These are phyloP conservation scores for Epicauta chinensis DNA, from an alignment of 1,140 invertebrate species.

Conservation along the genomic window DNA sequence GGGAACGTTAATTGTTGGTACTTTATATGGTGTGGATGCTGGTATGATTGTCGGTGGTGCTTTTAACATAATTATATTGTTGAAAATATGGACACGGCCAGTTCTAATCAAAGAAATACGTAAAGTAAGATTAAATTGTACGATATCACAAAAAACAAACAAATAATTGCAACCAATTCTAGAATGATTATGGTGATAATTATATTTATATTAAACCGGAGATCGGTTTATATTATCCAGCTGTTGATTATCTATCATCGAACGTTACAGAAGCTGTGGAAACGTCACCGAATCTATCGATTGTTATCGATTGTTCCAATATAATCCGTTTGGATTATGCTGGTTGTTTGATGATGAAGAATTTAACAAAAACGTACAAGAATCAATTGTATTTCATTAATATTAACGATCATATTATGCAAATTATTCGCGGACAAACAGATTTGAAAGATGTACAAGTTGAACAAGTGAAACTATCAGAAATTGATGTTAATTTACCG, in stretches of 20 bases:
- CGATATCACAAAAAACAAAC: constrained; percentile 2
- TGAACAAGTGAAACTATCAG: too few species aligned
- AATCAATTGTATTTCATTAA: constrained; percentile 6
- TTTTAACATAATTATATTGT: constrained; percentile 74
- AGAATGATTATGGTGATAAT: constrained; percentile 61
- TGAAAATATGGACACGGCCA: constrained; percentile 83
- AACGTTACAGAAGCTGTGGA: constrained; percentile 43
- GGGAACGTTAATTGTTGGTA: constrained; percentile 75
- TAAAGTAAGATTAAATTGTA: constrained; percentile 47
- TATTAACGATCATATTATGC: too few species aligned
- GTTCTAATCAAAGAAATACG: constrained; percentile 62
- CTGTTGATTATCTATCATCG: constrained; percentile 60
- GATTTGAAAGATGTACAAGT: too few species aligned
- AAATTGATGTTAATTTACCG: too few species aligned
- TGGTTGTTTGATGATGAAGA: constrained; percentile 37
- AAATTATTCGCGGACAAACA: too few species aligned
- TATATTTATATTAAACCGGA: constrained; percentile 74
- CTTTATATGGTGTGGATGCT: constrained; percentile 78
- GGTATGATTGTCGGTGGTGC: constrained; percentile 83
- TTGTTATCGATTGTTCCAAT: constrained; percentile 54
- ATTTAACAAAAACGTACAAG: neutral
- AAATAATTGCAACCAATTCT: constrained; percentile 9
- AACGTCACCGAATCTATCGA: constrained; percentile 42
- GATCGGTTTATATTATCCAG: constrained; percentile 81
- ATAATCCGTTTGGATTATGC: constrained; percentile 60